These are phyloP conservation scores for Paedocypris sp. DNA, from an alignment of 2,113 vertebrate species.

Conservation along the genomic window DNA sequence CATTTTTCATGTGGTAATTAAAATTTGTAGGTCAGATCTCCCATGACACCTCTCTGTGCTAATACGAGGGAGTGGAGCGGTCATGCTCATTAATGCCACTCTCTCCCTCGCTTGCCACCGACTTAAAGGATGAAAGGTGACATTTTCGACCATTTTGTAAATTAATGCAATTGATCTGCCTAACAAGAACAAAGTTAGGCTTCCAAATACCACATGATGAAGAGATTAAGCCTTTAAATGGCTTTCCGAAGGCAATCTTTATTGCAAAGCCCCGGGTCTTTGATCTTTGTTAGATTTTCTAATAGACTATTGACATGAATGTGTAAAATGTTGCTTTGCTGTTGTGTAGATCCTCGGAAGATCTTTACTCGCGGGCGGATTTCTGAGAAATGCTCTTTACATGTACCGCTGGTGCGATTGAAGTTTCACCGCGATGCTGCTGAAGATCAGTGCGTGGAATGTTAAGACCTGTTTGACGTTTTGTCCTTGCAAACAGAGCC, in stretches of 20 bases:
- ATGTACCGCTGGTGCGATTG: too few relatives aligned
- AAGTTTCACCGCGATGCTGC: too few relatives aligned
- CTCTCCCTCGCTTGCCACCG: conserved; percentile 61
- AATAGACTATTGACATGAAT: conserved; percentile 93
- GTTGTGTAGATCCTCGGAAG: conserved; percentile 72
- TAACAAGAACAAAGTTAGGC: conserved; percentile 95
- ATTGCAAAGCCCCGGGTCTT: conserved; percentile 75
- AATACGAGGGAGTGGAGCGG: conserved; percentile 66
- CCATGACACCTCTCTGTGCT: conserved; percentile 77
- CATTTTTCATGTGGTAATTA: conserved; percentile 95
- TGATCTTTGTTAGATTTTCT: conserved; percentile 98
- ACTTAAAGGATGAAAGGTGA: conserved; percentile 94
- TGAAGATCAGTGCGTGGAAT: too few relatives aligned
- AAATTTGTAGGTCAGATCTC: conserved; percentile 93
- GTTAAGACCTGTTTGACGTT: too few relatives aligned
- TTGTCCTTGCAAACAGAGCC: too few relatives aligned
- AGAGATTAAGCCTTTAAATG: conserved; percentile 95
- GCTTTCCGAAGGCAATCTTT: conserved; percentile 86
- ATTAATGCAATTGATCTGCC: conserved; percentile 94
- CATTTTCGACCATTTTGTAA: conserved; percentile 93
- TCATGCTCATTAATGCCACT: conserved; percentile 69
- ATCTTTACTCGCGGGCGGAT: conserved; percentile 16
- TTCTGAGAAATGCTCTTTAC: not conserved
- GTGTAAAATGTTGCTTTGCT: conserved; percentile 81
- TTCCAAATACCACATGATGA: conserved; percentile 95